Evolutionary conservation across 2,797 vertebrate species (phyloP), one percentile per base, ranked within the genome.

Genomic region (Lateolabrax maculatus): DNA sequence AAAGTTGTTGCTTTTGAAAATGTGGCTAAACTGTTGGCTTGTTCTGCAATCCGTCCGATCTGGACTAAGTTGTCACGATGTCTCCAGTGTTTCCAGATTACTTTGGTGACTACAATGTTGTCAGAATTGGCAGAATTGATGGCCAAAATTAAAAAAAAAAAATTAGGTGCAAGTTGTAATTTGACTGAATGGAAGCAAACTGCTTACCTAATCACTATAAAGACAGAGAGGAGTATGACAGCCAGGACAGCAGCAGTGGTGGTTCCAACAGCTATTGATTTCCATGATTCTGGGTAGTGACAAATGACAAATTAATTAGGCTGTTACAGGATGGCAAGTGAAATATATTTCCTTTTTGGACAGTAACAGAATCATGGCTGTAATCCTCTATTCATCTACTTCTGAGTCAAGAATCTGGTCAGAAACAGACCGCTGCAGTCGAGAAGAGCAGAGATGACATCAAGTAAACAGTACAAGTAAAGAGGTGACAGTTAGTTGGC

Each of bases 201-300:
- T 19, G 9, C 56, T 63, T 41, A 80, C 77, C 49, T 63, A 0
- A 48, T 48, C 9, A 55, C 4, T 31, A 68, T 19, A 21, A 62
- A 34, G 16, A 23, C 49, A 25, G 25, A 48, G 57, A 74, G 16
- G 21, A 69, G 23, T 11, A 68, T 9, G 5, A 56, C 6, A 27
- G 16, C 34, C 18, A 72, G n/a, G 36, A 60, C 4, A 19, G 37
- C 12, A 13, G 16, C 13, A 15, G n/a, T 1, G 0, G 10, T 29
- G 29, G 46, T 19, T 29, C 37, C 63, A 31, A 2, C 6, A 1
- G 23, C 44, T 36, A 1, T 9, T 37, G 29, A 52, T 23, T n/a
- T 72, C 77, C 16, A 37, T 7, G 31, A 1, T 27, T 43, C 44
- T 60, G 4, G 10, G 2, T 10, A 49, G 29, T 11, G 25, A 21